Evolutionary conservation across 2,113 vertebrate genomes (phyloP), one percentile per base, ranked within the genome.

Genomic region (Xyrauchen texanus): DNA sequence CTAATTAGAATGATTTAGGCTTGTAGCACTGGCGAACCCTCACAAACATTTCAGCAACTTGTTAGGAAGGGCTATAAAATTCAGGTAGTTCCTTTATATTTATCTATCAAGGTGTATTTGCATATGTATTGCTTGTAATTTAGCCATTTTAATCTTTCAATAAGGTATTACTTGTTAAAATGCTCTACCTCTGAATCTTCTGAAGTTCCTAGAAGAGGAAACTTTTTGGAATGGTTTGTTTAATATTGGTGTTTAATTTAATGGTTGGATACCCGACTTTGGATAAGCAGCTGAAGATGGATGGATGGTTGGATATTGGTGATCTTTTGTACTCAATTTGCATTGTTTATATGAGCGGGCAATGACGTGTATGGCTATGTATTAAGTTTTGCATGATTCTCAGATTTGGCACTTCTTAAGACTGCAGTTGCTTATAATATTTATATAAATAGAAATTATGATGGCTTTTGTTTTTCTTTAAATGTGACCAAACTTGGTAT

Each of bases 1-100:
- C 92, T 93, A 94, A 96, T 95, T 93, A 89, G 76, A 87, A 89
- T 89, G 88, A 90, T 91, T 90, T 89, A 84, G 85, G 69, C 70
- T 21, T 73, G 83, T 45, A 85, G 80, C 81, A 79, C 9, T 15
- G 10, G 55, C 65, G 60, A 42, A 57, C 60, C 80, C 65, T 85
- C 84, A 51, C 62, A 72, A 34, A 61, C 52, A 53, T 85, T 87
- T 86, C 81, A 68, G 83, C 77, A 88, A 83, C 68, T n/a, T 72
- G 65, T 52, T 61, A 75, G 69, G 45, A 69, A 78, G 72, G 79
- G 57, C 76, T 8, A 47, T 68, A 64, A 63, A 46, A 82, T 21
- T 69, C 79, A 87, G 91, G 92, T 92, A 90, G 46, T 91, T 88
- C 78, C 82, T 34, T 34, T 34, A 34, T 34, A 34, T 83, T 68